phyloP scores from a whole-genome alignment of 2,113 vertebrate genomes.

The Actinemys pallida region DNA sequence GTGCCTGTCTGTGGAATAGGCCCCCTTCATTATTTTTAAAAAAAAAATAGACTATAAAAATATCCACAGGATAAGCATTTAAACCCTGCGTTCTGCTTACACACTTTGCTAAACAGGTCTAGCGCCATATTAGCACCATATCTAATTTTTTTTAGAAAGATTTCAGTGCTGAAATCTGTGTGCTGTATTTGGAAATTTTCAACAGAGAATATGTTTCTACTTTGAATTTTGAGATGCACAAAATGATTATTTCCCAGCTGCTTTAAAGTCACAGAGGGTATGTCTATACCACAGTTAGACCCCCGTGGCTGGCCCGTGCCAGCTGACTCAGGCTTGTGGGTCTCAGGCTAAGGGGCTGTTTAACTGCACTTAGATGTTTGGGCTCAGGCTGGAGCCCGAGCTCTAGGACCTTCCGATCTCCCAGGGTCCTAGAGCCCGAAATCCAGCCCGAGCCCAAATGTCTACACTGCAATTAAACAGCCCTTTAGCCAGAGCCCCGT shows the following conservation, averaged over 20 bases:
- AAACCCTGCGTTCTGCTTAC: background rate
- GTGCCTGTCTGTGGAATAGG: background rate
- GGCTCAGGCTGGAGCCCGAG: background rate
- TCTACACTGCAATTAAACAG: background rate
- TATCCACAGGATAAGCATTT: background rate
- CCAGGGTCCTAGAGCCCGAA: background rate
- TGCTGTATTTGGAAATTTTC: background rate
- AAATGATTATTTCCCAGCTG: background rate
- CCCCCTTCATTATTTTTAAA: background rate
- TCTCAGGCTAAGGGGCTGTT: background rate
- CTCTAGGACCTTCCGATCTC: background rate
- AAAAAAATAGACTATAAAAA: background rate
- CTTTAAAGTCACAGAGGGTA: background rate
- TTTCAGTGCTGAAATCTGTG: background rate
- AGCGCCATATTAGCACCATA: background rate
- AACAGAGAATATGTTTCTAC: background rate
- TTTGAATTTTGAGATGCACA: background rate
- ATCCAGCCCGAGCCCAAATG: background rate
- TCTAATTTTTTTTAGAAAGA: background rate
- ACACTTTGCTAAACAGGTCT: background rate
- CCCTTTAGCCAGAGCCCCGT: background rate
- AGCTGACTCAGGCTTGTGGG: background rate
- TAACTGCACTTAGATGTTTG: background rate
- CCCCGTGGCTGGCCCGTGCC: accelerated
- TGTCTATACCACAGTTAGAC: background rate